Evolutionary conservation across 2,797 vertebrate genomes (phyloP), one percentile per base, ranked within the genome.

Genomic region (Etheostoma perlongum): DNA sequence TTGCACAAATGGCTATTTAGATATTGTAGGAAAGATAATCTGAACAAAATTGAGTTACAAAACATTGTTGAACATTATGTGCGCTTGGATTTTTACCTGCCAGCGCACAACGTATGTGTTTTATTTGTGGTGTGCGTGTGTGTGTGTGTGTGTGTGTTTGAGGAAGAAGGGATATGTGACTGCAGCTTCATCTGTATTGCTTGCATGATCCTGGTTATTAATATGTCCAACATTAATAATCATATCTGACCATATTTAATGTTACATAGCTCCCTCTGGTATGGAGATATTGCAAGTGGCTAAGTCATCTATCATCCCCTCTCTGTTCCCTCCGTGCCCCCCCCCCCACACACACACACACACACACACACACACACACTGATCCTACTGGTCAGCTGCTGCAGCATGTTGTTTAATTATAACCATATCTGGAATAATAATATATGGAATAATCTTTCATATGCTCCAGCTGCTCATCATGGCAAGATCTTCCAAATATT

Each of bases 211-310:
- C 91, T 88, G 93, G 94, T 92, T 94, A 95, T 96, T 96, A 93
- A 94, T 95, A 95, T 95, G 95, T 96, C 95, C 95, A 94, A 95
- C 95, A 96, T 95, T 96, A 95, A 97, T 97, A 97, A 97, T 97
- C 96, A 96, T 95, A 96, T 89, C 92, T 96, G 95, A 96, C 96
- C 96, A 95, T 96, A 95, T 95, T 95, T 95, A 97, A 95, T 96
- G 95, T 95, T 94, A 95, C 94, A 95, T 73, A 82, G 95, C 94
- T 95, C 96, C 96, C 95, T 95, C 95, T 94, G 95, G 96, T 96
- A 95, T 93, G 93, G 94, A 95, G 94, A 96, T 96, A 97, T 97
- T 97, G 94, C 96, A 96, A 94, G 94, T 94, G 95, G 94, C 85
- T 76, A 89, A 95, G 95, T 96, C 96, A 97, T 97, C 96, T 94